Conservation (phyloP, 2,797 vertebrate species). For the Sebastolobus alascanus region DNA sequence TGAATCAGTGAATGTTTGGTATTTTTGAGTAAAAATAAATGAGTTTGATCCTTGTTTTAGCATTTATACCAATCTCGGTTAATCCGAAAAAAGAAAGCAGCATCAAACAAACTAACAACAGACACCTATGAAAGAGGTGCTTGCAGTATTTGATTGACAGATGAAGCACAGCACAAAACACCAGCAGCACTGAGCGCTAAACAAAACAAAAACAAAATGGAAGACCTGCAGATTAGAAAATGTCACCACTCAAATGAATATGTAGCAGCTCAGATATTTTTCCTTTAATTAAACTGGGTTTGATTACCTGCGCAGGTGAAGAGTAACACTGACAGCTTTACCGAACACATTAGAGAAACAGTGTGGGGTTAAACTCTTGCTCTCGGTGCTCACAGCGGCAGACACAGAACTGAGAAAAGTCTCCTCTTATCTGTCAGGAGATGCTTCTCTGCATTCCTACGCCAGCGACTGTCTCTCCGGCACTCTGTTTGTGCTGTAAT, state of each 20-base stretch:
- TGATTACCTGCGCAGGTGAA: not conserved
- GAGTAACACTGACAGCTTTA: not conserved
- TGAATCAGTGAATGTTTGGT: not conserved
- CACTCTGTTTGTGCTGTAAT: constrained; percentile 34
- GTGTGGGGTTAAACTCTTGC: constrained; percentile 3
- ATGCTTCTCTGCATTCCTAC: constrained; percentile 15
- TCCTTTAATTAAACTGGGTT: not conserved
- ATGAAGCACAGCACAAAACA: not conserved
- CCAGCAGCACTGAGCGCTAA: not conserved
- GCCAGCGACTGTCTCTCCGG: not conserved
- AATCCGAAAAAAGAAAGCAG: not conserved
- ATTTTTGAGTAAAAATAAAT: not conserved
- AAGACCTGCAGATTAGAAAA: not conserved
- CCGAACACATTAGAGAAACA: not conserved
- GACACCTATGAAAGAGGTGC: not conserved
- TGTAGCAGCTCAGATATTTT: not conserved
- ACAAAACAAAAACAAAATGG: not conserved
- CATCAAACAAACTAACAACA: not conserved
- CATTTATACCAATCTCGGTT: not conserved
- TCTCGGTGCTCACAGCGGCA: constrained; percentile 8
- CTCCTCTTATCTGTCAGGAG: constrained; percentile 15
- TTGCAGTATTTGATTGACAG: constrained; percentile 2
- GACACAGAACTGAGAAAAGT: constrained; percentile 10
- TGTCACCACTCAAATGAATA: not conserved
- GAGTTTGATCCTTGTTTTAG: not conserved